Percentiles rank a stretch among this genome's conserved stretches.
phyloP scores from a whole-genome alignment of 92 coral and sea anemone species.

The Pocillopora meandrina region DNA sequence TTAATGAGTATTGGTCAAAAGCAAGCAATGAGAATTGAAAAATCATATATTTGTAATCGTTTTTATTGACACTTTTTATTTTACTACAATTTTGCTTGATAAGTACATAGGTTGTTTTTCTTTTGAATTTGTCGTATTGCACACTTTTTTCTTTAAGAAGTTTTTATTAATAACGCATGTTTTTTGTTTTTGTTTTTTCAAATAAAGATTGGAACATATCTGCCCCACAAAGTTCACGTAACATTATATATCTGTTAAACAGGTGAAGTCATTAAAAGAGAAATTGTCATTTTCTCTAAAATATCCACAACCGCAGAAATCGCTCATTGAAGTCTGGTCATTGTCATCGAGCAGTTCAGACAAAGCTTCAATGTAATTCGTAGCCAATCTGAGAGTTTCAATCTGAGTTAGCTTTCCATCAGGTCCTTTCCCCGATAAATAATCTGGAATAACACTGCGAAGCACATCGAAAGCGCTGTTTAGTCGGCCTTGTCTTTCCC shows the following conservation, averaged over 20 bases:
- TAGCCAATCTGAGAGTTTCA: conserved; percentile 90
- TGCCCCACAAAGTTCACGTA: too few species aligned
- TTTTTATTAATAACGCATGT: too few species aligned
- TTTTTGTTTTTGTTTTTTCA: too few species aligned
- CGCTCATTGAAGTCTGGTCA: conserved; percentile 54
- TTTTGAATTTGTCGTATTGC: too few species aligned
- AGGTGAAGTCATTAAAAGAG: conserved; percentile 30
- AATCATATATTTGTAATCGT: too few species aligned
- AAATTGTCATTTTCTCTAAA: conserved; percentile 40
- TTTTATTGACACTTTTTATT: too few species aligned
- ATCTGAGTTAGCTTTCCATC: conserved; percentile 96
- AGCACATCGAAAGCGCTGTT: conserved; percentile 97
- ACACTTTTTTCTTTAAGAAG: too few species aligned
- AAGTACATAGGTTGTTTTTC: too few species aligned
- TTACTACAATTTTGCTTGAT: too few species aligned
- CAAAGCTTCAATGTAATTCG: conserved; percentile 92
- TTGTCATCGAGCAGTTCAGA: conserved; percentile 93
- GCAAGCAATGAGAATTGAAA: too few species aligned
- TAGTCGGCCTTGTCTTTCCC: conserved; percentile 94
- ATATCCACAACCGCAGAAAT: conserved; percentile 74
- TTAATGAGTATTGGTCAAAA: too few species aligned
- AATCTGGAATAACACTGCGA: conserved; percentile 95
- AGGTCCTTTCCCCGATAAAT: conserved; percentile 97
- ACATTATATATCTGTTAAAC: conserved; percentile 28
- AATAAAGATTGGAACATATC: too few species aligned